phyloP scores from a whole-genome alignment of 2,113 vertebrate genomes.

The Elaphurus davidianus region DNA sequence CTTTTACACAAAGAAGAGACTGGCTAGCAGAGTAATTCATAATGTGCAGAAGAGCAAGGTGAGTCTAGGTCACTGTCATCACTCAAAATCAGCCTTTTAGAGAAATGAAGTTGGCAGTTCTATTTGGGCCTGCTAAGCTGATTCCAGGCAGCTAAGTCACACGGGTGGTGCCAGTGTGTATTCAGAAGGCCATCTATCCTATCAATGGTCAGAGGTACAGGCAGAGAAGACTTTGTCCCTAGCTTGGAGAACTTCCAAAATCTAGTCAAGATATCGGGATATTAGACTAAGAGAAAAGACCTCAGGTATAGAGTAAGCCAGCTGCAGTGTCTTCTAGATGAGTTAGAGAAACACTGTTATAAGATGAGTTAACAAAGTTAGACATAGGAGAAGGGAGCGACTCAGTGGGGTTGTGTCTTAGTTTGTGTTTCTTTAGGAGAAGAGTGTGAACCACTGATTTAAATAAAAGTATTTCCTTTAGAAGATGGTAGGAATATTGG shows the following conservation, averaged over 20 bases:
- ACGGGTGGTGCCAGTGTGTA: background rate
- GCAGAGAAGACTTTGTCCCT: background rate
- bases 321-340: background rate
- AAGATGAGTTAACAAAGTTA: background rate
- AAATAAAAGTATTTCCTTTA: background rate
- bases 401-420: background rate
- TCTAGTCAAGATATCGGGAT: background rate
- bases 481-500: background rate
- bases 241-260: background rate
- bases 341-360: background rate
- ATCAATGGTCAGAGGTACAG: background rate
- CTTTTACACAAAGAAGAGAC: background rate
- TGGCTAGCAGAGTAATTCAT: background rate
- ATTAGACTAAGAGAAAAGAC: background rate
- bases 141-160: background rate
- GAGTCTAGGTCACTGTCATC: background rate
- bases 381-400: background rate
- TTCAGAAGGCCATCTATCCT: background rate
- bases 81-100: background rate
- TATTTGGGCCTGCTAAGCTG: background rate
- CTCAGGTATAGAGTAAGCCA: background rate
- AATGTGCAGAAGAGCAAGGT: background rate
- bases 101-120: background rate
- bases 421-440: background rate
- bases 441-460: background rate